These are phyloP conservation scores for Siderastrea siderea DNA, from an alignment of 92 coral and sea anemone species.

Conservation along the genomic window DNA sequence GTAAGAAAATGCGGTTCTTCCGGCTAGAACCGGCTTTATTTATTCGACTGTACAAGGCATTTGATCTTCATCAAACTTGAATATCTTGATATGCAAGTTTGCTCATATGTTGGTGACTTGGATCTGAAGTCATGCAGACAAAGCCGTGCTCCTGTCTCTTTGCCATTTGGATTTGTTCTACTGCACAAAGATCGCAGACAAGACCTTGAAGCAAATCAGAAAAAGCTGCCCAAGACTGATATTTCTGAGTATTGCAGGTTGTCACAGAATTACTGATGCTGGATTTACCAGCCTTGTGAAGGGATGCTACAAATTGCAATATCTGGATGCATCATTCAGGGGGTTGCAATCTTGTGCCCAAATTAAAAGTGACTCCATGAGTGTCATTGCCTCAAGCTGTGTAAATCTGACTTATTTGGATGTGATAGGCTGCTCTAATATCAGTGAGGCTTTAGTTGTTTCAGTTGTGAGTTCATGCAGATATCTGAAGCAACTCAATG, in stretches of 20 bases:
- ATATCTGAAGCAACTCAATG: constrained; percentile 71
- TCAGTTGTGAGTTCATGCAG: constrained; percentile 55
- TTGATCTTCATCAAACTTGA: constrained; percentile 51
- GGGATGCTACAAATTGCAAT: constrained; percentile 64
- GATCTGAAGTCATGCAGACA: constrained; percentile 58
- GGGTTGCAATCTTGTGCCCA: constrained; percentile 81
- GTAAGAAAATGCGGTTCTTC: too few relatives aligned
- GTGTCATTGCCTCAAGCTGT: constrained; percentile 69
- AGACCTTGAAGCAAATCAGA: constrained; percentile 67
- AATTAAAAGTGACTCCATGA: constrained; percentile 75
- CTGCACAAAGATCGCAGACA: constrained; percentile 82
- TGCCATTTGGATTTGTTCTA: constrained; percentile 75
- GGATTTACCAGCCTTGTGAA: constrained; percentile 71
- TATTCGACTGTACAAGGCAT: too few relatives aligned
- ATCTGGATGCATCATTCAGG: constrained; percentile 82
- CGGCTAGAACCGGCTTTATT: too few relatives aligned
- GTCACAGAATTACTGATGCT: constrained; percentile 81
- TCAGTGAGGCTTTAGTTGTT: constrained; percentile 58
- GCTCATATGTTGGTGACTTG: constrained; percentile 75
- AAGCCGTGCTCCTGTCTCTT: constrained; percentile 36
- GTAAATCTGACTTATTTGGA: constrained; percentile 68
- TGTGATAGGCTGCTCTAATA: constrained; percentile 83
- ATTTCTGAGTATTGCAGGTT: constrained; percentile 83
- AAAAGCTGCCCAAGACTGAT: constrained; percentile 63
- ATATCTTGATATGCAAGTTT: constrained; percentile 86